Evolutionary conservation across 2,888 invertebrate genomes (phyloP), one percentile per base, ranked within the genome.

Genomic region (Mylabris sibirica): DNA sequence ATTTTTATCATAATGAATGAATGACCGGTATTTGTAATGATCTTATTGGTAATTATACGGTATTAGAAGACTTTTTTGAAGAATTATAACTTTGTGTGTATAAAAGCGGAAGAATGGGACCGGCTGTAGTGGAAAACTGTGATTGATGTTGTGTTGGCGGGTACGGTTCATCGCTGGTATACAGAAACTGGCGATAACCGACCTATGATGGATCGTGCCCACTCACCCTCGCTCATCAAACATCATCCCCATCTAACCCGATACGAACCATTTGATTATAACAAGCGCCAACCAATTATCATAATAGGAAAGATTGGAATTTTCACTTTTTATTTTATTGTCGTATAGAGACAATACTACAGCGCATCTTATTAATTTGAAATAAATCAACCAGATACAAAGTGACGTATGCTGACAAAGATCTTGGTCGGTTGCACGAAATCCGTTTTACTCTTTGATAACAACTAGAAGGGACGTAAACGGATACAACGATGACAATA

Each of bases 131-230:
- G 72, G 75, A 74, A 74, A 70, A 71, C 69, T 63, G 77, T 79
- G 79, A 79, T 79, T 78, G 79, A 79, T 79, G 79, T 76, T 75
- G 74, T 70, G 71, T 75, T 71, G 72, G 66, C 70, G 70, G 76
- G 70, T 72, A 73, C 75, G 76, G 77, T 78, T 78, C 76, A 76
- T 77, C 74, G 76, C 75, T 73, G 76, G 74, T 73, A 75, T 76
- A 73, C 79, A 75, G 68, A 76, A 30, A 63, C 61, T 4, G 26
- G 64, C 74, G 74, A 74, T 76, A 75, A 74, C 73, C 74, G 65
- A 65, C 73, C 72, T 72, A 76, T 76, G 76, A 76, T 76, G 76
- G 76, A 76, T 76, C 68, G 70, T 35, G 38, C 38, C 57, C 22
- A 30, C 66, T 61, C 68, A 65, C 66, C 64, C 66, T 69, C 59